phyloP scores from a whole-genome alignment of 2,113 vertebrate genomes.

The Microtus richardsoni region DNA sequence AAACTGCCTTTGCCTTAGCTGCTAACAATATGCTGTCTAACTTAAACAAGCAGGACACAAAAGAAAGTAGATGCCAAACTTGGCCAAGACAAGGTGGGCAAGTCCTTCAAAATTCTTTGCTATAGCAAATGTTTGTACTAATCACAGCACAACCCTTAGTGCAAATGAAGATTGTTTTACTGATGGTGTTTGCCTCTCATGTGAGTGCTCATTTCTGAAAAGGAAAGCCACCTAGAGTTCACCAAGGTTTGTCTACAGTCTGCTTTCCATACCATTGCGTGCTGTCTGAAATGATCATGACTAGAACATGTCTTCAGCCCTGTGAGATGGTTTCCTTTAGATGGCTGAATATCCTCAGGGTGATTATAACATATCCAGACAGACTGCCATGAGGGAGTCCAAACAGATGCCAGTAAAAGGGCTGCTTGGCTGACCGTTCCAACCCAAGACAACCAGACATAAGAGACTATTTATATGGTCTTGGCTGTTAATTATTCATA shows the following conservation, averaged over 20 bases:
- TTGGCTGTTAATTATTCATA: background rate
- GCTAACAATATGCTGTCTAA: no score
- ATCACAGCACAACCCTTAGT: background rate
- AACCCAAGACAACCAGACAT: no score
- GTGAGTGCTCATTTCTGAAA: background rate
- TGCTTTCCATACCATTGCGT: background rate
- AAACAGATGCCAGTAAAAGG: background rate
- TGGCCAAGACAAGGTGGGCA: no score
- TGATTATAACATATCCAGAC: background rate
- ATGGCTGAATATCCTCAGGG: background rate
- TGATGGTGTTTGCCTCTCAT: background rate
- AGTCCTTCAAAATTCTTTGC: no score
- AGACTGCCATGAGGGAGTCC: background rate
- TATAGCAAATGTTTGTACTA: background rate
- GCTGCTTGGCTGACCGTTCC: no score
- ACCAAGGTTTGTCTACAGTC: background rate
- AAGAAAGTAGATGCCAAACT: no score
- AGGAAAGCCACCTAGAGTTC: background rate
- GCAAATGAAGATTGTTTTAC: background rate
- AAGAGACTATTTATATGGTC: background rate
- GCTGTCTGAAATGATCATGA: background rate
- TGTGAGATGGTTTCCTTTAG: background rate
- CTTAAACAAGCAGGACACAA: no score
- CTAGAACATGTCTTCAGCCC: background rate
- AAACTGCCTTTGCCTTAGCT: no score